These are phyloP conservation scores for Drosophila sp. DNA, from an alignment of 1,140 invertebrate genomes.

Conservation along the genomic window DNA sequence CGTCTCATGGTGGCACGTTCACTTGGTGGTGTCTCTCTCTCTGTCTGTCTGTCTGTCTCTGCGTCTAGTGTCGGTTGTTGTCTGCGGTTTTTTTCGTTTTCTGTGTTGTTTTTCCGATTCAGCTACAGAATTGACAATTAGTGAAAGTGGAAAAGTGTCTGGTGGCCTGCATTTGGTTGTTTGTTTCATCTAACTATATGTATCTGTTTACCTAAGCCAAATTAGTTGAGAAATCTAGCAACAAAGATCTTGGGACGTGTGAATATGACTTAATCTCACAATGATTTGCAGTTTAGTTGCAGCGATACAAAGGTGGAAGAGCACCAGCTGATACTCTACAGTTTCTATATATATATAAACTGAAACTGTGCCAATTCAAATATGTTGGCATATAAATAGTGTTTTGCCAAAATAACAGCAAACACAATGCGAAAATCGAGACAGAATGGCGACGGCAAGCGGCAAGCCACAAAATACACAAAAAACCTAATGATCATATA, in stretches of 20 bases:
- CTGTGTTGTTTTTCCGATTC: conserved; percentile 18
- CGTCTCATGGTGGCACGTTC: conserved; percentile 3
- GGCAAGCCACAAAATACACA: neutral
- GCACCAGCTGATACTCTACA: conserved; percentile 2
- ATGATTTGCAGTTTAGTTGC: conserved; percentile 4
- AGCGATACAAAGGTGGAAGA: conserved; percentile 6
- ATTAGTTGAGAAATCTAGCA: conserved; percentile 3
- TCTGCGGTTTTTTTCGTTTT: conserved; percentile 19
- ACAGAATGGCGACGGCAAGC: conserved; percentile 19
- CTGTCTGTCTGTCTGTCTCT: neutral
- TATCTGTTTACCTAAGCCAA: conserved; percentile 5
- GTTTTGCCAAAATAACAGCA: conserved; percentile 1
- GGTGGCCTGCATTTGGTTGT: conserved; percentile 19
- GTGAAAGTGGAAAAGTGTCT: conserved; percentile 24
- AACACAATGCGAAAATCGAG: conserved; percentile 9
- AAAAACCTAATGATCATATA: conserved; percentile 12
- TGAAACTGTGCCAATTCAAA: conserved; percentile 12
- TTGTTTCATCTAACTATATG: conserved; percentile 4
- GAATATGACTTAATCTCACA: conserved; percentile 7
- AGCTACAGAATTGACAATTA: conserved; percentile 23
- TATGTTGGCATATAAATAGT: conserved; percentile 13
- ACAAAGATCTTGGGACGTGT: conserved; percentile 10
- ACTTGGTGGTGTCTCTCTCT: neutral
- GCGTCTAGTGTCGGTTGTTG: neutral
- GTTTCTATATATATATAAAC: neutral